A percentile compares a stretch with the other conserved stretches of the same genome.
These are phyloP conservation scores for Venusia cambrica DNA, from an alignment of 2,888 invertebrate genomes.

Conservation along the genomic window DNA sequence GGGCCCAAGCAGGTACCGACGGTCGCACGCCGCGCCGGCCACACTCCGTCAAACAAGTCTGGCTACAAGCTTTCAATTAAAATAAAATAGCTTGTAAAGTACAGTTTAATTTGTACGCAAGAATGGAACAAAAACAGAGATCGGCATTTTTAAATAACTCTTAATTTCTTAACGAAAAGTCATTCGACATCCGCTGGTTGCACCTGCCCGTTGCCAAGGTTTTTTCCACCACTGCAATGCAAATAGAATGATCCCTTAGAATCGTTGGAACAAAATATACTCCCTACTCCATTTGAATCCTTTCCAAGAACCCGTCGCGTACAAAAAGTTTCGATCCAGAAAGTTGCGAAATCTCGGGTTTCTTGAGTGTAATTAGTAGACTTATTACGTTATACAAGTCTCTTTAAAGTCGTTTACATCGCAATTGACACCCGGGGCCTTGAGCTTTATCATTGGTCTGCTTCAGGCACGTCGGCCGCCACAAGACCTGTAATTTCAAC, in stretches of 20 bases:
- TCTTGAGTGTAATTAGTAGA: slow-evolving; percentile 44
- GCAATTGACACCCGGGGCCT: slow-evolving; percentile 58
- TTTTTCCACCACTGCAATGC: slow-evolving; percentile 43
- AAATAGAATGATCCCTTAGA: slow-evolving; percentile 18
- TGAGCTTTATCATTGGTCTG: slow-evolving; percentile 26
- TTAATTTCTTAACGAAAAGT: slow-evolving; percentile 31
- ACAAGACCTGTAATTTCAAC: slow-evolving; percentile 53
- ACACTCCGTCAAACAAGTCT: slow-evolving; percentile 31
- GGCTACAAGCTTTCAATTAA: slow-evolving; percentile 18
- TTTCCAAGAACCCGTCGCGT: slow-evolving; percentile 32
- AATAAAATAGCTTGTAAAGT: slow-evolving; percentile 16
- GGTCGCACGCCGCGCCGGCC: slow-evolving; percentile 47
- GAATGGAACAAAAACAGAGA: slow-evolving; percentile 29
- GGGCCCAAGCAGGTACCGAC: slow-evolving; percentile 37
- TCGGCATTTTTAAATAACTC: slow-evolving; percentile 37
- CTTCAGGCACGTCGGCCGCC: slow-evolving; percentile 23
- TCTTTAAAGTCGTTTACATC: slow-evolving; percentile 47
- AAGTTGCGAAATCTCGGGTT: slow-evolving; percentile 30
- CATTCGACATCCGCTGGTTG: slow-evolving; percentile 54
- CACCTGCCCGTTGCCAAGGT: slow-evolving; percentile 52
- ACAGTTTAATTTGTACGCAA: slow-evolving; percentile 11
- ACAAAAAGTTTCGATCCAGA: slow-evolving; percentile 24
- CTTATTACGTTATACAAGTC: slow-evolving; percentile 39
- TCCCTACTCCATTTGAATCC: slow-evolving; percentile 28
- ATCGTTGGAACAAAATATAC: slow-evolving; percentile 24